Evolutionary conservation across 1,140 invertebrate genomes (phyloP).

Genomic region (Micrasema longulum): DNA sequence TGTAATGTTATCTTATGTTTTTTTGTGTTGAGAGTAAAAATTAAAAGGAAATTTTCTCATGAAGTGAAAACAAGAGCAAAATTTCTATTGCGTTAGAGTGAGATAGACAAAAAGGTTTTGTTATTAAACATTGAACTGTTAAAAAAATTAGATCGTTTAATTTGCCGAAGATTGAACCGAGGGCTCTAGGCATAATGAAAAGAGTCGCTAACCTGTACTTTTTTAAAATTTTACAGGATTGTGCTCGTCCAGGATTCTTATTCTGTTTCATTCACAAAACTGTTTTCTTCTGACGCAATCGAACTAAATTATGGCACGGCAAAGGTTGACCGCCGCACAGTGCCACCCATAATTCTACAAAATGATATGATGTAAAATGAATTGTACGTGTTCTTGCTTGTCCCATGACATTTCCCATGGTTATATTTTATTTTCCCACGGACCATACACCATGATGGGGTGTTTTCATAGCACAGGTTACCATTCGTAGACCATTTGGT

Average conservation of each 20-base stretch:
- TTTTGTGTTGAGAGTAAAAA: too few relatives aligned
- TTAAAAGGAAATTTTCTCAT: too few relatives aligned
- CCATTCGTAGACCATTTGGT: too few relatives aligned
- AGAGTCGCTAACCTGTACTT: neutral
- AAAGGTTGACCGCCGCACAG: slow-evolving; percentile 40
- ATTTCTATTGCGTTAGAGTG: too few relatives aligned
- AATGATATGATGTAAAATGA: slow-evolving; percentile 55
- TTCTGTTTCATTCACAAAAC: too few relatives aligned
- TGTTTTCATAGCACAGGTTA: slow-evolving; percentile 25
- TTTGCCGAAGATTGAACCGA: neutral
- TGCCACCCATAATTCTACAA: slow-evolving; percentile 54
- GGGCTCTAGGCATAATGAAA: neutral
- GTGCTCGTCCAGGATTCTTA: neutral
- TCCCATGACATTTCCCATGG: slow-evolving; percentile 53
- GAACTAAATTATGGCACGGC: too few relatives aligned
- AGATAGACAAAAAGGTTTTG: too few relatives aligned
- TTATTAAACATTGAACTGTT: neutral
- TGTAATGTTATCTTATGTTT: too few relatives aligned
- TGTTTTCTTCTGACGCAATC: too few relatives aligned
- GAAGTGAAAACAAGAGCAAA: too few relatives aligned
- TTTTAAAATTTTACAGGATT: neutral
- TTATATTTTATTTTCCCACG: slow-evolving; percentile 43
- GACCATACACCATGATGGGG: slow-evolving; percentile 2
- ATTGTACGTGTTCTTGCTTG: slow-evolving; percentile 52
- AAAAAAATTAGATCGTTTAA: neutral